A percentile compares a stretch with the other conserved stretches of the same genome.
Conservation (phyloP, 2,888 invertebrate genomes). For the Protodeltote pygarga region DNA sequence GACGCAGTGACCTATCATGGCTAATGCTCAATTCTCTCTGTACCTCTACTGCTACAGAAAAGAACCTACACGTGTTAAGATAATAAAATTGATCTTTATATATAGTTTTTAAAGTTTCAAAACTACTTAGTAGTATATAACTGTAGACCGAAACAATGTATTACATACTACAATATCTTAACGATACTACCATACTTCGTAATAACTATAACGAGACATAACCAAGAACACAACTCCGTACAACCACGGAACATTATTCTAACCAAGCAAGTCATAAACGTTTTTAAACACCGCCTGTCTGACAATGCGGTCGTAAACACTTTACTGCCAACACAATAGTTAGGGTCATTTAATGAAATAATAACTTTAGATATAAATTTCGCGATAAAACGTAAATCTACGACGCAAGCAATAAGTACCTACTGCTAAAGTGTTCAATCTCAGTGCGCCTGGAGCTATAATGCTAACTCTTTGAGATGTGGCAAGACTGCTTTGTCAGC, state of each 20-base stretch:
- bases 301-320: slow-evolving; percentile 28
- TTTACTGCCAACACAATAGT: slow-evolving; percentile 20
- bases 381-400: slow-evolving; percentile 32
- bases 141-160: no score
- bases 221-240: slow-evolving; percentile 11
- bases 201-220: neutral
- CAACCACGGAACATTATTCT: slow-evolving; percentile 7
- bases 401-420: slow-evolving; percentile 22
- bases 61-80: no score
- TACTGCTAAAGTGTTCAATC: slow-evolving; percentile 21
- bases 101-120: no score
- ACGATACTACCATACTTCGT: neutral
- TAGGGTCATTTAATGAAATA: slow-evolving; percentile 43
- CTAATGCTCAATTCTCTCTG: no score
- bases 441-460: slow-evolving; percentile 10
- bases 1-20: no score
- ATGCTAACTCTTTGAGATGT: slow-evolving; percentile 1
- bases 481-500: no score
- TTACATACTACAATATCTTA: no score
- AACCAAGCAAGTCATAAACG: slow-evolving; percentile 18
- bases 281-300: slow-evolving; percentile 12
- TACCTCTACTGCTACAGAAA: no score
- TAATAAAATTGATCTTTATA: no score
- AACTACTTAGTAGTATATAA: no score
- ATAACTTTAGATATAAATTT: slow-evolving; percentile 41